Evolutionary conservation across 2,113 vertebrate species (phyloP), one percentile per base, ranked within the genome.

Genomic region (Dunckerocampus dactyliophorus): DNA sequence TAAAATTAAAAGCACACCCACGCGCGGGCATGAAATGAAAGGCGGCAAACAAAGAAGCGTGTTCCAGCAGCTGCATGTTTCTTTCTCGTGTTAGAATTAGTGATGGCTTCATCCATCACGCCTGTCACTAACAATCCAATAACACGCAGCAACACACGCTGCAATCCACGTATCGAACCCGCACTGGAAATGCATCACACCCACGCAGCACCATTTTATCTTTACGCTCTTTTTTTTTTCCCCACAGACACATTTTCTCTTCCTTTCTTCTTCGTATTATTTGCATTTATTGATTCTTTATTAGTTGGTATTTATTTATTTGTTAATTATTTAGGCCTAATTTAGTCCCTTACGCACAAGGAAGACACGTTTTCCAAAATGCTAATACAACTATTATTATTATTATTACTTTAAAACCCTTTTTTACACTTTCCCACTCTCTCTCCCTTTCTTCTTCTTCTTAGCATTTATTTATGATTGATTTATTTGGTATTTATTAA

Each of bases 121-220:
- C 51, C 60, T 77, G 78, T 77, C 74, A 63, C 66, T 42, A 74
- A 75, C 63, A 74, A 70, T 74, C 67, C 63, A 73, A 73, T 77
- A 42, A 34, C 2, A 72, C 72, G 76, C 75, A 34, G 5, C 24
- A 28, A 28, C 24, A 28, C 24, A 5, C 63, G 53, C 58, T 20
- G 73, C 73, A 76, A 68, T 68, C n/a, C 24, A 56, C 63, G 31
- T 63, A 81, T 82, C 54, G 75, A 84, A 66, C 76, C 67, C 11
- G 20, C 46, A 57, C 13, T 10, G 37, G 13, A 37, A 43, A 43
- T 12, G 5, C 39, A 43, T 45, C 16, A 42, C 50, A n/a, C 55
- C 53, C 21, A 22, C 48, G 24, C 57, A 22, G 10, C 47, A 62
- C 10, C 24, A 57, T n/a, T 47, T 3, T 5, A 1, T 12, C 37